These are phyloP conservation scores for Chiroxiphia lanceolata DNA, from an alignment of 2,797 vertebrate species.

Conservation along the genomic window DNA sequence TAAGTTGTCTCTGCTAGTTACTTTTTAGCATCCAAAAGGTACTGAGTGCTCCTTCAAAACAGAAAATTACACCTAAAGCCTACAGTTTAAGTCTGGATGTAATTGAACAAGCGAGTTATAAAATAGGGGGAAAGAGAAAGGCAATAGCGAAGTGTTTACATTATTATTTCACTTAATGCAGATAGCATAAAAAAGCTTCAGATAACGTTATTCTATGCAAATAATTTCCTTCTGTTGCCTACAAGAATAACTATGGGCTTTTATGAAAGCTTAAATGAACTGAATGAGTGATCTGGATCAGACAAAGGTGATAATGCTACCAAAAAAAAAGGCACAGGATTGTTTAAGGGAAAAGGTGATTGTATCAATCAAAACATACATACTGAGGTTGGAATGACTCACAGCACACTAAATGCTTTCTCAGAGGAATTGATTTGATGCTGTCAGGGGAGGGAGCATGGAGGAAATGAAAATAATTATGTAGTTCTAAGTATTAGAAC, in stretches of 20 bases:
- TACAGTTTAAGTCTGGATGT: background rate
- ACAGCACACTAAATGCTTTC: background rate
- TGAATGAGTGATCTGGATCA: conserved; percentile 2
- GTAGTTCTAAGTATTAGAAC: background rate
- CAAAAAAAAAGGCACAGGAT: background rate
- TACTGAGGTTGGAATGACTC: background rate
- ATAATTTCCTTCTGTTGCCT: background rate
- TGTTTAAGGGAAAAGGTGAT: conserved; percentile 1
- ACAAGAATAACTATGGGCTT: background rate
- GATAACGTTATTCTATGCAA: background rate
- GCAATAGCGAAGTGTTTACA: background rate
- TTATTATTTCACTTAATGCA: background rate
- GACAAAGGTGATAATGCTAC: background rate
- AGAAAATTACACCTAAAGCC: background rate
- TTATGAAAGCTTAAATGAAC: background rate
- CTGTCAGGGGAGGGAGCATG: background rate
- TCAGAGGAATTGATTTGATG: background rate
- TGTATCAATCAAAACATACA: background rate
- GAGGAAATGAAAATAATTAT: background rate
- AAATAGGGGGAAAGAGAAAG: background rate
- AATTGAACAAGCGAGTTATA: background rate
- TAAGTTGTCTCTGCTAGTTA: background rate
- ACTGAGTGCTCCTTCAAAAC: background rate
- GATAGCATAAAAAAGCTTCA: background rate
- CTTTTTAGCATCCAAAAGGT: background rate